phyloP scores from a whole-genome alignment of 2,888 invertebrate species.

The Conistra vaccinii region DNA sequence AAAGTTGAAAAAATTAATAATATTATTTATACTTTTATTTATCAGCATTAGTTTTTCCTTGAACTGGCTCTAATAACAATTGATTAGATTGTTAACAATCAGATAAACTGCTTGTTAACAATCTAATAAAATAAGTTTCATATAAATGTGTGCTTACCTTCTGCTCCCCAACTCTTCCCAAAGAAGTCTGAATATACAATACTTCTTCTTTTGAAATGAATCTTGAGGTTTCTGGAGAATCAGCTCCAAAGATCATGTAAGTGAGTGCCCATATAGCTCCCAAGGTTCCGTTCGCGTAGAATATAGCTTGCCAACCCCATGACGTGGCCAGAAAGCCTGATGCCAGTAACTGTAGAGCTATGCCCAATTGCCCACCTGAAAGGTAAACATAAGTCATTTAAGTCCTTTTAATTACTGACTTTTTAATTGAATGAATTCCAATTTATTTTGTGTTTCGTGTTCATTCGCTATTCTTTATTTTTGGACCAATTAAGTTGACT shows the following conservation, averaged over 20 bases:
- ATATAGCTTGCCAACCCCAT: constrained; percentile 95
- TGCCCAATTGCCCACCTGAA: constrained; percentile 94
- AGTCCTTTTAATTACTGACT: constrained; percentile 10
- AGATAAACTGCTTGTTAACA: too few relatives aligned
- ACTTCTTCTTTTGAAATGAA: constrained; percentile 92
- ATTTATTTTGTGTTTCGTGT: constrained; percentile 33
- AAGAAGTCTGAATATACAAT: constrained; percentile 92
- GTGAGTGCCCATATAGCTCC: constrained; percentile 91
- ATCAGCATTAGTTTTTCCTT: too few relatives aligned
- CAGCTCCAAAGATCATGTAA: constrained; percentile 92
- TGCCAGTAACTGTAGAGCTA: constrained; percentile 93
- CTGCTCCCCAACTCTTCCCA: constrained; percentile 82
- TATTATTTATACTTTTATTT: too few relatives aligned
- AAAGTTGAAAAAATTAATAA: not conserved
- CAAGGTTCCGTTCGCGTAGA: constrained; percentile 93
- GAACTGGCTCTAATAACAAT: too few relatives aligned
- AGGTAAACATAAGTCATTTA: constrained; percentile 33
- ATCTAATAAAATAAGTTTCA: too few relatives aligned
- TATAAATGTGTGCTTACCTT: constrained; percentile 73
- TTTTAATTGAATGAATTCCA: constrained; percentile 25
- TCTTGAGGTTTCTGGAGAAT: constrained; percentile 91
- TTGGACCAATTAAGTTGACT: constrained; percentile 5
- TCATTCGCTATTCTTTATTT: constrained; percentile 26
- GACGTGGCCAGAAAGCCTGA: constrained; percentile 93
- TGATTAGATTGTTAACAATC: too few relatives aligned